Base-by-base conservation (phyloP, 1,140 invertebrate genomes). In the Drosophila watanabei region DNA sequence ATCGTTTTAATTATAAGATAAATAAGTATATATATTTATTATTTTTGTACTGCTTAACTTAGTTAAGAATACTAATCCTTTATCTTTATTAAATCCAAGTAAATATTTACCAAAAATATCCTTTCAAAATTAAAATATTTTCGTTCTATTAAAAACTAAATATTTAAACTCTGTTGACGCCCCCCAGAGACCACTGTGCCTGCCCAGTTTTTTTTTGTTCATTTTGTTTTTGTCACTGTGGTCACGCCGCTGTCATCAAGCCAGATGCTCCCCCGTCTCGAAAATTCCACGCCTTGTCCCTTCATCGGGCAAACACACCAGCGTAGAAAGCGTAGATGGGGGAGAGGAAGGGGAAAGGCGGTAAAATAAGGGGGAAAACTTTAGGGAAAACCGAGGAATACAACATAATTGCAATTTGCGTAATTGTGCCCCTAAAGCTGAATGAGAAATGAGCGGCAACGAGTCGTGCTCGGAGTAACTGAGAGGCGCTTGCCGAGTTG, bases 381-480 rank as follows among this genome's bases (percentile, higher is more conserved):
- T 78, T 59, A 59, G 68, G 59, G 66, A 82, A 82, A 78, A 62
- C 73, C 80, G 62, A 78, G 80, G 63, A 82, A 82, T 75, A 79
- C 70, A 83, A 79, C 80, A 84, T 84, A 84, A 84, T 84, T 83
- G 81, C 81, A 84, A 83, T 83, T 84, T 84, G 80, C 80, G 76
- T 84, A 84, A 83, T 84, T 84, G 76, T 84, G 80, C 76, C 81
- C 81, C 70, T 68, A 84, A 82, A 84, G 81, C 76, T 83, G 80
- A 84, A 84, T 84, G 81, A 84, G 75, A 83, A 84, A 84, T 82
- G 80, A 84, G 75, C 76, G 69, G 70, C 70, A 57, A 60, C 61
- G 71, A 76, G 61, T 77, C 76, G 68, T 72, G 76, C 68, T 41
- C 45, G 37, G 80, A 68, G 79, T 59, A 71, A 79, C 62, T 82